Conservation (phyloP, 2,797 vertebrate genomes). For the Pipistrellus pygmaeus region DNA sequence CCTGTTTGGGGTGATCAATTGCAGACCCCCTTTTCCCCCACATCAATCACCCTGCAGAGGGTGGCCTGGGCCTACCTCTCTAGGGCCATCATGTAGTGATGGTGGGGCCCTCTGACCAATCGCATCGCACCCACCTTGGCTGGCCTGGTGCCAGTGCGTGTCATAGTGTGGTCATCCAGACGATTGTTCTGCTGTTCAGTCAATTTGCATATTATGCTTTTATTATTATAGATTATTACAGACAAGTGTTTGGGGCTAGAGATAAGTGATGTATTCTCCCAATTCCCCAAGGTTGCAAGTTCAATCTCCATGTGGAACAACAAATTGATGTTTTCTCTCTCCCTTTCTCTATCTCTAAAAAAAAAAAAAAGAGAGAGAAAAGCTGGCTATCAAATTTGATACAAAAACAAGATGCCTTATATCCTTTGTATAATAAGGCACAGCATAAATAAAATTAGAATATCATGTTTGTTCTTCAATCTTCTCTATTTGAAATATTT, state of each 20-base stretch:
- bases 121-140: too few relatives aligned
- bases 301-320: not conserved
- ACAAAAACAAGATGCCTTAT: conserved; percentile 39
- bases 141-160: too few relatives aligned
- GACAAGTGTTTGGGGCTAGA: not conserved
- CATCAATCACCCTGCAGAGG: too few relatives aligned
- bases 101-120: too few relatives aligned
- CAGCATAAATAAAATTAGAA: conserved; percentile 41
- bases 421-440: conserved; percentile 36
- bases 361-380: too few relatives aligned
- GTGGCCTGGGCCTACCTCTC: too few relatives aligned
- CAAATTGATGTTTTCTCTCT: not conserved
- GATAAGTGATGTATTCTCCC: not conserved
- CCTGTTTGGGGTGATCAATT: too few relatives aligned
- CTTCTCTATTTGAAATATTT: conserved; percentile 19
- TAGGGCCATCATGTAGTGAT: too few relatives aligned
- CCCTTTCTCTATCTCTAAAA: not conserved
- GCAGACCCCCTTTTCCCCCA: too few relatives aligned
- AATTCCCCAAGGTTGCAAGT: not conserved
- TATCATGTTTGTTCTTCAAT: not conserved
- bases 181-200: too few relatives aligned
- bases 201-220: too few relatives aligned
- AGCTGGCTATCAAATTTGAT: conserved; percentile 7
- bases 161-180: too few relatives aligned
- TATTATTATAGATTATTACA: conserved; percentile 15